phyloP scores from a whole-genome alignment of 2,113 vertebrate genomes.

The Hyaena hyaena region DNA sequence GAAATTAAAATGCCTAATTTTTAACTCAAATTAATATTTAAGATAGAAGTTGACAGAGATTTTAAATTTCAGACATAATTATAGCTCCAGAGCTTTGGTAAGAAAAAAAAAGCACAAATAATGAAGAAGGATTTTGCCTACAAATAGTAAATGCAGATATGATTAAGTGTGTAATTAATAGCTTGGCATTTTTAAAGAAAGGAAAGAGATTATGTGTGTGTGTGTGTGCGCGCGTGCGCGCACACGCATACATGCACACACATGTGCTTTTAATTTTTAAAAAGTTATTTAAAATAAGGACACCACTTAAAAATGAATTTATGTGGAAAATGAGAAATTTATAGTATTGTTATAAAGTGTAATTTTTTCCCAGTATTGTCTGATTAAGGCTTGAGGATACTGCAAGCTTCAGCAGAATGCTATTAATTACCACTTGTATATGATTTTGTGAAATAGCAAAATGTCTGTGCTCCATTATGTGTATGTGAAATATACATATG shows the following conservation, averaged over 20 bases:
- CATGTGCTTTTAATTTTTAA: neutral
- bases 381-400: neutral
- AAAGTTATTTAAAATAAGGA: neutral
- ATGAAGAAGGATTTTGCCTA: neutral
- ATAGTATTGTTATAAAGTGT: neutral
- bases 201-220: neutral
- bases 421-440: conserved; percentile 53
- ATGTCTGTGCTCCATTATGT: neutral
- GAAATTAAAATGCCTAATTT: conserved; percentile 19
- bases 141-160: neutral
- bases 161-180: neutral
- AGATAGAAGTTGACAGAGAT: neutral
- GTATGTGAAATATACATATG: neutral
- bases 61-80: neutral
- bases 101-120: neutral
- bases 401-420: neutral
- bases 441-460: neutral
- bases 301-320: neutral
- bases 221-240: neutral
- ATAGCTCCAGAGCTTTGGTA: neutral
- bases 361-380: conserved; percentile 17
- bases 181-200: neutral
- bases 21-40: conserved; percentile 31
- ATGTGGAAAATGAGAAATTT: conserved; percentile 5
- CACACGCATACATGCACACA: too few relatives aligned